Conservation (phyloP, 1,140 invertebrate genomes). For the Pogonomyrmex californicus region DNA sequence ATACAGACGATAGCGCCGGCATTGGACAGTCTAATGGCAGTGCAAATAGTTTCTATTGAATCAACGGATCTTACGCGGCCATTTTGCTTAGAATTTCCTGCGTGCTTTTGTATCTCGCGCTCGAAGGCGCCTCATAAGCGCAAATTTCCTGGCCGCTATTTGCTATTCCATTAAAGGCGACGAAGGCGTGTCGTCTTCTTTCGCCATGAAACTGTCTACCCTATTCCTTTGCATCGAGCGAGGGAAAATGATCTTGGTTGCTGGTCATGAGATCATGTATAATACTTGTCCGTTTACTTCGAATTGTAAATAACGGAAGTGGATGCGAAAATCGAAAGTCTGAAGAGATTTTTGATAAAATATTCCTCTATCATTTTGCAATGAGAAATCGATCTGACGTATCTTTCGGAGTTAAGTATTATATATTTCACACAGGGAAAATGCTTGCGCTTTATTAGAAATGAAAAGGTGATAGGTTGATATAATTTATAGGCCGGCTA, state of each 20-base stretch:
- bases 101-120: constrained; percentile 77
- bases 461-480: constrained; percentile 10
- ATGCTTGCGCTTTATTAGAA: constrained; percentile 23
- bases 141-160: constrained; percentile 85
- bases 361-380: neutral
- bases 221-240: constrained; percentile 26
- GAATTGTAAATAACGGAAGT: constrained; percentile 10
- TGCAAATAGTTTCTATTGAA: constrained; percentile 86
- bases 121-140: constrained; percentile 81
- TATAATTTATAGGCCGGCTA: too few species aligned
- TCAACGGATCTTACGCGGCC: constrained; percentile 80
- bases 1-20: constrained; percentile 68
- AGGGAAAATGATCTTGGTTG: constrained; percentile 56
- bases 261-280: neutral
- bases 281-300: neutral
- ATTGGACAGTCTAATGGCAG: constrained; percentile 80
- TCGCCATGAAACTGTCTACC: constrained; percentile 74
- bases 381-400: neutral
- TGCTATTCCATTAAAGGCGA: constrained; percentile 84
- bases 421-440: neutral
- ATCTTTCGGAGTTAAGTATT: neutral
- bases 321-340: neutral
- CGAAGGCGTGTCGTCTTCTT: constrained; percentile 75
- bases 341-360: constrained; percentile 2
- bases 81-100: constrained; percentile 82